Evolutionary conservation across 2,797 vertebrate species (phyloP).

Genomic region (Lagocephalus sceleratus): DNA sequence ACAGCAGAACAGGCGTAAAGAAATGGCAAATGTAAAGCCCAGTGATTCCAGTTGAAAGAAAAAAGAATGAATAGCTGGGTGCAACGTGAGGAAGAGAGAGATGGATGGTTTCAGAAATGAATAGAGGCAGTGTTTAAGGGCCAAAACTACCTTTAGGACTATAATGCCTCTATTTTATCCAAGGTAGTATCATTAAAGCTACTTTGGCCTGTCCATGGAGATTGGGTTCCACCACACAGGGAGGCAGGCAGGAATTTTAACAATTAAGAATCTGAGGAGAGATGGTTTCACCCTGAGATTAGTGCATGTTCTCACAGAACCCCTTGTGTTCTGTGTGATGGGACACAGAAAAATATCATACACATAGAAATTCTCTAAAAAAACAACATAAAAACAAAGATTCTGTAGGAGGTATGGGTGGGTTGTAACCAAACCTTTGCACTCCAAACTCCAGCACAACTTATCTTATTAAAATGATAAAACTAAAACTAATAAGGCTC

Average conservation of each 20-base stretch:
- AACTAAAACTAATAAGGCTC: no score
- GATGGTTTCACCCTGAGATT: slow-evolving; percentile 64
- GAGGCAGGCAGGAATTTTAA: slow-evolving; percentile 71
- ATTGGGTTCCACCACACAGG: slow-evolving; percentile 72
- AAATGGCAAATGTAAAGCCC: slow-evolving; percentile 31
- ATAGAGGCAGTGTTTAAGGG: slow-evolving; percentile 74
- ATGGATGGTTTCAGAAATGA: slow-evolving; percentile 74
- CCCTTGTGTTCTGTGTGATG: no score
- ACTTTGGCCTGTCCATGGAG: slow-evolving; percentile 52
- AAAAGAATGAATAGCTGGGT: slow-evolving; percentile 39
- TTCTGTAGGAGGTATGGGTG: no score
- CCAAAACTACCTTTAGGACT: slow-evolving; percentile 66
- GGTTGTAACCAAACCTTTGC: no score
- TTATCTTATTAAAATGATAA: no score
- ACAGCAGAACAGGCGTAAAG: slow-evolving; percentile 41
- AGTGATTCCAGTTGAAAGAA: slow-evolving; percentile 51
- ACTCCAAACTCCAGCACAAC: no score
- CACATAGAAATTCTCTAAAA: no score
- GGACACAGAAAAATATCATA: no score
- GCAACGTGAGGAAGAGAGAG: slow-evolving; percentile 51
- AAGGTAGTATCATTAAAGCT: slow-evolving; percentile 69
- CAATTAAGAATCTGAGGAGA: slow-evolving; percentile 75
- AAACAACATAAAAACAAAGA: no score
- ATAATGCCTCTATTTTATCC: slow-evolving; percentile 78
- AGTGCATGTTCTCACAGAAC: slow-evolving; percentile 4